Base-by-base conservation (phyloP, 2,888 invertebrate species). In the Syritta pipiens region DNA sequence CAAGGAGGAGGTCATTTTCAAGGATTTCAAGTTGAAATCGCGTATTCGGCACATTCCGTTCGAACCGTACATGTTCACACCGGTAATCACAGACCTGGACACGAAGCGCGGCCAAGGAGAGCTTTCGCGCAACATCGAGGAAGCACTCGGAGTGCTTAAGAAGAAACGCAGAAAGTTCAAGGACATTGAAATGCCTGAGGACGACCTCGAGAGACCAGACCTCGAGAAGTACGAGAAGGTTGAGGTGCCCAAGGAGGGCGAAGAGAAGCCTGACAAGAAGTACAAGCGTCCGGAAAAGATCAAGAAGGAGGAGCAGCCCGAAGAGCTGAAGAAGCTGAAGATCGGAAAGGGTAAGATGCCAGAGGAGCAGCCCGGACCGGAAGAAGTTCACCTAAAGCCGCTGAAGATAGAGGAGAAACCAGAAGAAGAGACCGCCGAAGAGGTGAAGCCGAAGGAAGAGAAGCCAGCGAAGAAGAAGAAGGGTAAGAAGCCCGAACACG, bases 1-100 rank as follows among this genome's bases (percentile, higher is more conserved):
- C 1, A 83, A 89, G 14, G 86, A 88, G 6, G 89, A 90, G 79
- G 90, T 91, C 6, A 91, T 91, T 82, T 87, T 94, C 62, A 94
- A 93, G 0, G 93, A 93, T 86, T 90, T 93, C 55, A 90, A 93
- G 84, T 88, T 95, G 0, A 94, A 93, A 84, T 94, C 94, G 85
- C 90, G 93, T 82, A 93, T 95, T n/a, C 90, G 89, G 37, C 90
- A 90, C 82, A 86, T 88, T 48, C 92, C 93, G 75, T 94, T 92
- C 90, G 92, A 94, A 9, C 92, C 94, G 2, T 88, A 90, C 72
- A 87, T 85, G 42, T 87, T 86, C 81, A 85, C 84, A 4, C 84
- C 72, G 26, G 81, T 74, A 4, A 79, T 84, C 7, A 82, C 81
- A 9, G 82, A 85, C 1, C 35, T 85, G 9, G 90, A 91, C 77